These are phyloP conservation scores for Anabacerthia variegaticeps DNA, from an alignment of 2,797 vertebrate species.

Conservation along the genomic window DNA sequence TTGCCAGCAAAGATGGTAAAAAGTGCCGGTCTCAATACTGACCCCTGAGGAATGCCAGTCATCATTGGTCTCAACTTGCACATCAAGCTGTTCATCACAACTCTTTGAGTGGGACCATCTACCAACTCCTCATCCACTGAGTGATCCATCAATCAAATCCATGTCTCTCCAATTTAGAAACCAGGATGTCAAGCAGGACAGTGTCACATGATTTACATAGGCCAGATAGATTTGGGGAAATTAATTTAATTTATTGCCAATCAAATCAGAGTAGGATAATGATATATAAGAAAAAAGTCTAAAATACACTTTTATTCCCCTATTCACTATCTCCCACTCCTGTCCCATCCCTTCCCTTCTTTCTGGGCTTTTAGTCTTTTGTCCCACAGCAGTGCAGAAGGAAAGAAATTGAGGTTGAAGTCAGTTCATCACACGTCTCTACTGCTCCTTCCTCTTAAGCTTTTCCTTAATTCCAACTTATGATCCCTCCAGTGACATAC, in stretches of 20 bases:
- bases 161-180: not conserved
- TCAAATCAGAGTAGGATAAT: not conserved
- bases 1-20: not conserved
- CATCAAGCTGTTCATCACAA: not conserved
- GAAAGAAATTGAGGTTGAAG: not conserved
- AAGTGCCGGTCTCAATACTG: no score
- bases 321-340: not conserved
- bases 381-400: not conserved
- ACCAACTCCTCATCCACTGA: not conserved
- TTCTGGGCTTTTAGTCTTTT: not conserved
- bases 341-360: rapidly evolving
- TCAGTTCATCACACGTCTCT: not conserved
- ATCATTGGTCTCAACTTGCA: not conserved
- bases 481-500: rapidly evolving
- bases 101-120: not conserved
- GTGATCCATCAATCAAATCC: not conserved
- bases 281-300: not conserved
- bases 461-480: not conserved
- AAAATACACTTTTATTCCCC: rapidly evolving
- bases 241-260: not conserved
- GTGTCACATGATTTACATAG: not conserved
- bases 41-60: not conserved
- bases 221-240: not conserved
- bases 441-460: not conserved
- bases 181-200: no score